These are phyloP conservation scores for Dinoponera quadriceps DNA, from an alignment of 1,140 invertebrate genomes.

Conservation along the genomic window DNA sequence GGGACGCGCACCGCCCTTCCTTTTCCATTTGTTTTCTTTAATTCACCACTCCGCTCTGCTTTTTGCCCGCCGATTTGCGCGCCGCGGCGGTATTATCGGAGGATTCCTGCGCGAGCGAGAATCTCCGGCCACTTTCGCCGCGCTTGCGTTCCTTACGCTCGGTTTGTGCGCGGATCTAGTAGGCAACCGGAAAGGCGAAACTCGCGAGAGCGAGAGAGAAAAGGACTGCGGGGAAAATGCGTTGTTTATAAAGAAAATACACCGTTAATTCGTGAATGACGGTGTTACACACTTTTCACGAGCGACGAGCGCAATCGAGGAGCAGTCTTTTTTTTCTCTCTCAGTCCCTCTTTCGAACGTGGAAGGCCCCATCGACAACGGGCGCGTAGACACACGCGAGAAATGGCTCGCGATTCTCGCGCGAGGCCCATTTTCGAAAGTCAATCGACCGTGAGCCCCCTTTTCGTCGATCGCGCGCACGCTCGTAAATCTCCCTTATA, in stretches of 20 bases:
- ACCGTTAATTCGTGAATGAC: slow-evolving; percentile 25
- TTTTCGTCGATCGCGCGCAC: slow-evolving; percentile 64
- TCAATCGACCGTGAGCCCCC: slow-evolving; percentile 72
- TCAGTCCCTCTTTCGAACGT: neutral
- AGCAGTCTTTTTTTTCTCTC: neutral
- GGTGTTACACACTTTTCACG: neutral
- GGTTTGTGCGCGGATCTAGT: slow-evolving; percentile 1
- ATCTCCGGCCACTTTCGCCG: slow-evolving; percentile 19
- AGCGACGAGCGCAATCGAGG: too few relatives aligned
- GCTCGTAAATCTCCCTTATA: slow-evolving; percentile 72
- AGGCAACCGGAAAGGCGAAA: neutral
- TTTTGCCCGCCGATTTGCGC: slow-evolving; percentile 46
- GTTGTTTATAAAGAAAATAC: slow-evolving; percentile 4
- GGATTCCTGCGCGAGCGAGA: slow-evolving; percentile 34
- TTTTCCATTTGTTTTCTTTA: slow-evolving; percentile 55
- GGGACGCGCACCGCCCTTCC: slow-evolving; percentile 25
- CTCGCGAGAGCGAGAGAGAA: too few relatives aligned
- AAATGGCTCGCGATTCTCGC: slow-evolving; percentile 62
- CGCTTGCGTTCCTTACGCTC: neutral
- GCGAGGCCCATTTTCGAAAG: slow-evolving; percentile 72
- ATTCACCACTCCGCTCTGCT: slow-evolving; percentile 38
- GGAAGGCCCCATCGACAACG: slow-evolving; percentile 40
- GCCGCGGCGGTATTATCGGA: slow-evolving; percentile 25
- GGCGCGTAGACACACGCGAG: slow-evolving; percentile 47
- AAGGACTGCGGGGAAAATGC: too few relatives aligned